A percentile compares a stretch with the other conserved stretches of the same genome.
These are phyloP conservation scores for Cetonia aurata DNA, from an alignment of 2,888 invertebrate species.

Conservation along the genomic window DNA sequence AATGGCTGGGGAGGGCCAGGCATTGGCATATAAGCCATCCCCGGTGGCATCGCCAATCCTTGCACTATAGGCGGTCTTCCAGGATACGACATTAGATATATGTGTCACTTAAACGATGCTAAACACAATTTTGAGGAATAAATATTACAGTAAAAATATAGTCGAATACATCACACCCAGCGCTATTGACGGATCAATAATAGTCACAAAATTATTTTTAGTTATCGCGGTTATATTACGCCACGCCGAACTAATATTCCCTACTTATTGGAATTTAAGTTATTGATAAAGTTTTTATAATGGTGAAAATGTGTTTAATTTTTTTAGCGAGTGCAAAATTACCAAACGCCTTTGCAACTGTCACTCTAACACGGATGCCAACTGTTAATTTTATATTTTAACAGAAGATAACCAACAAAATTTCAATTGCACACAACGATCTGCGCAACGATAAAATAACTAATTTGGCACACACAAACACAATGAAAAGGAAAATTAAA, in stretches of 20 bases:
- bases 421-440: no score
- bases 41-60: slow-evolving; percentile 76
- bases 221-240: slow-evolving; percentile 1
- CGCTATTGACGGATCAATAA: slow-evolving; percentile 49
- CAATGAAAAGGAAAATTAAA: no score
- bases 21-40: slow-evolving; percentile 69
- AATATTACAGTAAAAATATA: slow-evolving; percentile 44
- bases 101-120: neutral
- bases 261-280: slow-evolving; percentile 1
- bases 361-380: slow-evolving; percentile 23
- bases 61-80: slow-evolving; percentile 85
- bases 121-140: slow-evolving; percentile 39
- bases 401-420: no score
- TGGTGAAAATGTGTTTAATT: slow-evolving; percentile 26
- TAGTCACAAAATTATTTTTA: slow-evolving; percentile 10
- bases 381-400: slow-evolving; percentile 3
- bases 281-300: slow-evolving; percentile 8
- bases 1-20: slow-evolving; percentile 80
- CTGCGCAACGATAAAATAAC: no score
- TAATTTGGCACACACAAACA: no score
- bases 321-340: slow-evolving; percentile 19
- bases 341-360: slow-evolving; percentile 36
- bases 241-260: neutral
- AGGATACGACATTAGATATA: slow-evolving; percentile 84
- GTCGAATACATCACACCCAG: slow-evolving; percentile 46